Conservation (phyloP, 2,113 vertebrate species). For the Carlito syrichta region DNA sequence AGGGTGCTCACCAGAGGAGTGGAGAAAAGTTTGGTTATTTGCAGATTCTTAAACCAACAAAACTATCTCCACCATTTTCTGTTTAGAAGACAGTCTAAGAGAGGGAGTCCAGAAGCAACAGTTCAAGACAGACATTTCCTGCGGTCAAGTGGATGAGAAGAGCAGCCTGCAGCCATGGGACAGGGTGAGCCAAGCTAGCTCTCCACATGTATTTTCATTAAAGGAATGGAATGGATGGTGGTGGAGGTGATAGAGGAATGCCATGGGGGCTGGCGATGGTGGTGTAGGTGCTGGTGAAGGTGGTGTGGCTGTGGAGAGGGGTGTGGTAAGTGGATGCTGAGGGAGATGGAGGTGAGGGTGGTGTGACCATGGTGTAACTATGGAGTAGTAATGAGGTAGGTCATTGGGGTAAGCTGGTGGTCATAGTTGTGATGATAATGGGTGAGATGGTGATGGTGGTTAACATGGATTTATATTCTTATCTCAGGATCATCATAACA, state of each 20-base stretch:
- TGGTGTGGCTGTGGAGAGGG: neutral
- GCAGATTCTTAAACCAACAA: slow-evolving; percentile 8
- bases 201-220: neutral
- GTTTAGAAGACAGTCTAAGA: neutral
- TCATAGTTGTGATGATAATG: neutral
- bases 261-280: neutral
- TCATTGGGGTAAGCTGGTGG: neutral
- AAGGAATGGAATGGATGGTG: neutral
- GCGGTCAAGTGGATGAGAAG: neutral
- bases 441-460: neutral
- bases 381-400: neutral
- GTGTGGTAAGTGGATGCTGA: neutral
- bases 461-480: neutral
- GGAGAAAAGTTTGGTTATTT: neutral
- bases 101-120: neutral
- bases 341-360: neutral
- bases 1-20: neutral
- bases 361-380: neutral
- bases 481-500: neutral
- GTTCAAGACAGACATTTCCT: neutral
- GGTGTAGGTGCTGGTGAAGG: neutral
- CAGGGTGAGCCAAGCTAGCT: slow-evolving; percentile 56
- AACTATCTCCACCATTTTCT: neutral
- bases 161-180: slow-evolving; percentile 55
- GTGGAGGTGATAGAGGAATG: neutral